phyloP scores from a whole-genome alignment of 1,140 invertebrate genomes.

The Camponotus floridanus region DNA sequence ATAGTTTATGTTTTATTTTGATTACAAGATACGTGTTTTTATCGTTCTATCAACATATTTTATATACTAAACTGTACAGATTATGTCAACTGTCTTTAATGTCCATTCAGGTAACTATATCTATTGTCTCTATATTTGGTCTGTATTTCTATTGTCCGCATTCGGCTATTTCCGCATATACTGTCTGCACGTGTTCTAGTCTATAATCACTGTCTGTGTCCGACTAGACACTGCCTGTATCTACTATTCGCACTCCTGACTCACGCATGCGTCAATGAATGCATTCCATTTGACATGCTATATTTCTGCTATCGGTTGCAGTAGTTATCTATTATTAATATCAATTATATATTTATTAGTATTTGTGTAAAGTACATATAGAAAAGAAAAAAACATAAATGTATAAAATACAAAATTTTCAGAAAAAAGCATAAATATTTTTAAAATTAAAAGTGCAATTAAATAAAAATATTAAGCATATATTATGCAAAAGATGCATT shows the following conservation, averaged over 20 bases:
- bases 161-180: background rate
- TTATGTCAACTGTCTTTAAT: slow-evolving; percentile 20
- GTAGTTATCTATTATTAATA: background rate
- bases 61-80: background rate
- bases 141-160: slow-evolving; percentile 14
- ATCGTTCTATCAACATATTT: background rate
- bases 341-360: background rate
- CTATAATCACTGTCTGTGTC: slow-evolving; percentile 23
- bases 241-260: slow-evolving; percentile 30
- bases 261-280: background rate
- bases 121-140: background rate
- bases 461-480: background rate
- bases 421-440: background rate
- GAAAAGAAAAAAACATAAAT: background rate
- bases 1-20: background rate
- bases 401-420: background rate
- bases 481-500: background rate
- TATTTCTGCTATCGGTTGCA: background rate
- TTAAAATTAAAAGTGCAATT: background rate
- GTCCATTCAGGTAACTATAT: background rate
- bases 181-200: slow-evolving; percentile 6
- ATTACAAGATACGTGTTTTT: background rate
- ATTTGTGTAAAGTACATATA: background rate
- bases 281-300: background rate
- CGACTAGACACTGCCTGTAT: slow-evolving; percentile 28